phyloP scores from a whole-genome alignment of 2,113 vertebrate genomes.

The Butorides virescens region DNA sequence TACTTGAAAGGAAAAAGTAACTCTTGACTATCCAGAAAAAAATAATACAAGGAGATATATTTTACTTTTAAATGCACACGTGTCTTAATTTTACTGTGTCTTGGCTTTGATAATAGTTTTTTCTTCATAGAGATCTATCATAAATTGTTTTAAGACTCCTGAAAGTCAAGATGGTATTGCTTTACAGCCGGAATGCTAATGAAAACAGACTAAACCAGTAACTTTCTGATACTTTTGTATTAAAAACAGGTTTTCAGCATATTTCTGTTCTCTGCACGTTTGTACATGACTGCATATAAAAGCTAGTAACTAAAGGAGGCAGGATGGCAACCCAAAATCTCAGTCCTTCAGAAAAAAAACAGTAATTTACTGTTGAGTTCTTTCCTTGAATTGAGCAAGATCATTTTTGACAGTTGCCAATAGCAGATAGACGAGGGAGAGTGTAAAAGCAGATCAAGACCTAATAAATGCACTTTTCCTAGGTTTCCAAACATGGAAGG shows the following conservation, averaged over 20 bases:
- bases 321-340: background rate
- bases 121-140: background rate
- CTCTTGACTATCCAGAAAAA: conserved; percentile 23
- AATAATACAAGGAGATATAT: background rate
- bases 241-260: background rate
- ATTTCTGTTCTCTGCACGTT: background rate
- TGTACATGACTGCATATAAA: background rate
- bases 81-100: background rate
- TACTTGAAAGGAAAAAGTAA: conserved; percentile 61
- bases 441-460: background rate
- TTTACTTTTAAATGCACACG: background rate
- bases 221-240: background rate
- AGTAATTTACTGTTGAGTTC: background rate
- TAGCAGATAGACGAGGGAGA: background rate
- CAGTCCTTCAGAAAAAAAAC: background rate
- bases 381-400: background rate
- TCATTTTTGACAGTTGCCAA: background rate
- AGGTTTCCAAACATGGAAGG: background rate
- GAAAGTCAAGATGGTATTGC: background rate
- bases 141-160: background rate
- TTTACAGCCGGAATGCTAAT: background rate
- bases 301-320: background rate
- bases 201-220: background rate
- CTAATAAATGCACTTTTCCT: background rate
- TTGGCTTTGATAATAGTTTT: background rate